These are phyloP conservation scores for Halictus ligatus DNA, from an alignment of 2,888 invertebrate species.

Conservation along the genomic window DNA sequence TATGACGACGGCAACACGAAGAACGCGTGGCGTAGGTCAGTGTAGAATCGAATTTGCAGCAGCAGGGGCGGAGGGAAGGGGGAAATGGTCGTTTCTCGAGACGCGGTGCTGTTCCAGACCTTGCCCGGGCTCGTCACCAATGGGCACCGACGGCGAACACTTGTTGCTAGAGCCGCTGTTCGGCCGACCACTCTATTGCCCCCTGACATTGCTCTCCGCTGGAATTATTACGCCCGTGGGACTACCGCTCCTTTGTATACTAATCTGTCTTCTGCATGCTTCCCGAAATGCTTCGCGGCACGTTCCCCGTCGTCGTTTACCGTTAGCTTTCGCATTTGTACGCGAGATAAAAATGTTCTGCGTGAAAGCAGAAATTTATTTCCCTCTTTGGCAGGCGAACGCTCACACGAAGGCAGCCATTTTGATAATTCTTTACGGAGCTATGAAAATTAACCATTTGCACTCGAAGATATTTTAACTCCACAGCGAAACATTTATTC, in stretches of 20 bases:
- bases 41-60: constrained; percentile 35
- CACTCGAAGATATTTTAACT: too few relatives aligned
- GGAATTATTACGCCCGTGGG: constrained; percentile 28
- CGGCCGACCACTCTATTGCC: constrained; percentile 5
- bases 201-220: background rate
- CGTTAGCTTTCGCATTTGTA: background rate
- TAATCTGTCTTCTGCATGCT: background rate
- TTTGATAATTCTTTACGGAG: background rate
- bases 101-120: background rate
- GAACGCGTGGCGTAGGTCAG: constrained; percentile 46
- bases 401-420: too few relatives aligned
- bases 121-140: constrained; percentile 23
- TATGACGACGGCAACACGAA: background rate
- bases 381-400: too few relatives aligned
- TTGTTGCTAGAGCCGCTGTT: constrained; percentile 65
- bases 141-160: constrained; percentile 55
- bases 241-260: background rate
- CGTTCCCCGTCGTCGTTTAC: background rate
- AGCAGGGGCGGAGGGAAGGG: constrained; percentile 11
- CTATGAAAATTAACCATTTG: too few relatives aligned
- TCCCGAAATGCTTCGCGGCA: background rate
- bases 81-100: constrained; percentile 18
- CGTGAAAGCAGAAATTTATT: background rate
- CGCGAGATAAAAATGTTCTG: too few relatives aligned
- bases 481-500: too few relatives aligned